Conservation (phyloP, 2,888 invertebrate species). For the Macaria liturata region DNA sequence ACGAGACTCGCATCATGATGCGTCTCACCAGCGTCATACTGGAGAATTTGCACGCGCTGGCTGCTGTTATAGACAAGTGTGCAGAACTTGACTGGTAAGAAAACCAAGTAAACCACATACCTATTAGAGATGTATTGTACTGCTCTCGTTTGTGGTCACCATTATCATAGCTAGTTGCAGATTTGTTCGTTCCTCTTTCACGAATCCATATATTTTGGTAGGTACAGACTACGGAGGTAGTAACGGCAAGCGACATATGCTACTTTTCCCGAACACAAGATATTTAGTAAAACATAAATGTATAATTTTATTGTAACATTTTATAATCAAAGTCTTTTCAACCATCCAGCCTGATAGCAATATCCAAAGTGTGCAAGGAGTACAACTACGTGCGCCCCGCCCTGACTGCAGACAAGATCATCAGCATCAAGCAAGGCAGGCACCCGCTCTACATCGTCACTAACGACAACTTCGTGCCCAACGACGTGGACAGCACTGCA, state of each 20-base stretch:
- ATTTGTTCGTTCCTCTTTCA: too few species aligned
- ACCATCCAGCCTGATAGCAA: constrained; percentile 84
- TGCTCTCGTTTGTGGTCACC: too few species aligned
- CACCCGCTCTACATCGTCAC: constrained; percentile 91
- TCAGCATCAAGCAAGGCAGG: constrained; percentile 86
- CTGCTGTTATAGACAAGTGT: constrained; percentile 82
- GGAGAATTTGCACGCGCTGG: constrained; percentile 81
- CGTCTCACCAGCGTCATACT: constrained; percentile 85
- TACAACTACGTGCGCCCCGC: constrained; percentile 86
- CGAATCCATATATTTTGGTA: too few species aligned
- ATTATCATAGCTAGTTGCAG: too few species aligned
- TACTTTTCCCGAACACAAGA: too few species aligned
- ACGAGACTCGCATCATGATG: constrained; percentile 91
- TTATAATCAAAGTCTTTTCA: background rate
- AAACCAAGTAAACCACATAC: too few species aligned
- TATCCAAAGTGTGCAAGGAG: constrained; percentile 86
- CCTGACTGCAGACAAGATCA: constrained; percentile 79
- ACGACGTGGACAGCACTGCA: constrained; percentile 85
- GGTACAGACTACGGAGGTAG: too few species aligned
- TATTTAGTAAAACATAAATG: too few species aligned
- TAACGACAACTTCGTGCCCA: constrained; percentile 87
- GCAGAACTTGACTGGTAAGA: constrained; percentile 88
- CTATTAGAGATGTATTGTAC: too few species aligned
- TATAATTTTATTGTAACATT: too few species aligned
- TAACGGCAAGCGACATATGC: too few species aligned